These are phyloP conservation scores for Microtus pennsylvanicus DNA, from an alignment of 2,113 vertebrate species.

Conservation along the genomic window DNA sequence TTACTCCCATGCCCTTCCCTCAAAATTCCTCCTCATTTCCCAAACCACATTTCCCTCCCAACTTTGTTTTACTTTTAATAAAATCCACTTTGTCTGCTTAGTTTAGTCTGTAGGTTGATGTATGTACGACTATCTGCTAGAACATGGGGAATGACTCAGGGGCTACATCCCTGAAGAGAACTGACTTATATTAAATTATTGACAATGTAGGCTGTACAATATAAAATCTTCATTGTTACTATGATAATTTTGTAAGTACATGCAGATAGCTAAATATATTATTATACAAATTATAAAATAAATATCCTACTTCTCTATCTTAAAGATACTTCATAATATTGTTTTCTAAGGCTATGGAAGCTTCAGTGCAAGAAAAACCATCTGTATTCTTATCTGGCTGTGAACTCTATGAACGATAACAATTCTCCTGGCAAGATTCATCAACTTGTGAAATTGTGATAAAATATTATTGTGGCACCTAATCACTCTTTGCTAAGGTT, in stretches of 20 bases:
- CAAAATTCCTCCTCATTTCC: not conserved
- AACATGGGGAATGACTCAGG: not conserved
- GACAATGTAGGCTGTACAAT: not conserved
- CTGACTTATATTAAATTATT: not conserved
- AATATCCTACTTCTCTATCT: not conserved
- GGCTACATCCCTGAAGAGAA: not conserved
- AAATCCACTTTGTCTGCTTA: not conserved
- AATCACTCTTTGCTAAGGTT: not conserved
- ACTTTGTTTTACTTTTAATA: not conserved
- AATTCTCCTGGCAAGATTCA: not conserved
- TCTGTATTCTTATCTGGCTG: not conserved
- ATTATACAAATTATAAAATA: not conserved
- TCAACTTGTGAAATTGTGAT: not conserved
- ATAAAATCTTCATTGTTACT: not conserved
- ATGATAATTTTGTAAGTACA: not conserved
- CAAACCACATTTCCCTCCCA: too few relatives aligned
- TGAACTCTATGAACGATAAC: not conserved
- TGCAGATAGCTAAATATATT: not conserved
- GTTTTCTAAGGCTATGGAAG: not conserved
- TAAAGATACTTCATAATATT: not conserved
- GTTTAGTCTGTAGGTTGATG: not conserved
- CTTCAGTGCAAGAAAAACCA: not conserved
- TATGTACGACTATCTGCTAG: not conserved
- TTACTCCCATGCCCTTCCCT: not conserved
- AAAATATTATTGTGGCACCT: not conserved